These are phyloP conservation scores for Bombylius discolor DNA, from an alignment of 2,888 invertebrate genomes.

Conservation along the genomic window DNA sequence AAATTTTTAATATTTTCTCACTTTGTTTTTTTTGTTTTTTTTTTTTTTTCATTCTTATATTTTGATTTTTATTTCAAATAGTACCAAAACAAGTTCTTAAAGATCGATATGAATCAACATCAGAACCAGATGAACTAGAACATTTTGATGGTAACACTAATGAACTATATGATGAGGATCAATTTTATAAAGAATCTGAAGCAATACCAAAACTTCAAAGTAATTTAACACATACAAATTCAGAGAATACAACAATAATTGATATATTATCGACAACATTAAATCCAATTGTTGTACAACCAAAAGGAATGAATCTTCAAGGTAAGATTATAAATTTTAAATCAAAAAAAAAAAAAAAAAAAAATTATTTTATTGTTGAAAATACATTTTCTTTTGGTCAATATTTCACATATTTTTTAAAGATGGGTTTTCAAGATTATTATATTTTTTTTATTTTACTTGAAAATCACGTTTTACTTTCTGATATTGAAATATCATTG, in stretches of 20 bases:
- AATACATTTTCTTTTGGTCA: neutral
- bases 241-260: conserved; percentile 18
- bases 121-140: conserved; percentile 63
- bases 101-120: conserved; percentile 65
- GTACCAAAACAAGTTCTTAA: conserved; percentile 74
- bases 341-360: too few relatives aligned
- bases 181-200: conserved; percentile 43
- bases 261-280: conserved; percentile 12
- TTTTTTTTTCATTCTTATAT: neutral
- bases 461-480: too few relatives aligned
- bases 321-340: conserved; percentile 22
- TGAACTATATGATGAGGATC: conserved; percentile 42
- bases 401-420: too few relatives aligned
- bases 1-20: neutral
- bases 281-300: conserved; percentile 33
- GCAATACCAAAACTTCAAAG: conserved; percentile 40
- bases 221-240: conserved; percentile 22
- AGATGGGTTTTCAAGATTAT: too few relatives aligned
- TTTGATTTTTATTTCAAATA: conserved; percentile 30
- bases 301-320: conserved; percentile 30
- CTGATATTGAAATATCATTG: too few relatives aligned
- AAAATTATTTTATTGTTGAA: too few relatives aligned
- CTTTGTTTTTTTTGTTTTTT: neutral
- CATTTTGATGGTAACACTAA: conserved; percentile 40
- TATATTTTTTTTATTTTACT: too few relatives aligned